Percentiles rank a stretch among this genome's conserved stretches.
Evolutionary conservation across 2,888 invertebrate species (phyloP).

Genomic region (Euzetes globulus): DNA sequence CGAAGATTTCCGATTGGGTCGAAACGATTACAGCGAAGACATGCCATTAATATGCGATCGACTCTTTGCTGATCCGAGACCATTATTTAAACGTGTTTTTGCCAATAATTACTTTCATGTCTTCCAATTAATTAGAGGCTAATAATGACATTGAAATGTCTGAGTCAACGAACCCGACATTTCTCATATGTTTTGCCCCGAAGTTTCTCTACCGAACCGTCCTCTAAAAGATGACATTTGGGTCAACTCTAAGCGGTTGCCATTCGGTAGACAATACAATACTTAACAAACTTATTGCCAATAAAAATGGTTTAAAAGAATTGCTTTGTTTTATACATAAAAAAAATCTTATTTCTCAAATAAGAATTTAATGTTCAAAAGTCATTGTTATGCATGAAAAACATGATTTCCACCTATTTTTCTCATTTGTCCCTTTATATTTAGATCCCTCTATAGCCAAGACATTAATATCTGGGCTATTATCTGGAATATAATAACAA

Average conservation of each 20-base stretch:
- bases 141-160: slow-evolving; percentile 24
- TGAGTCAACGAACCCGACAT: neutral
- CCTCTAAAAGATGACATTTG: slow-evolving; percentile 18
- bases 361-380: neutral
- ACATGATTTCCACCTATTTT: slow-evolving; percentile 23
- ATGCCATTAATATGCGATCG: slow-evolving; percentile 26
- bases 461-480: neutral
- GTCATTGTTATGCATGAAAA: slow-evolving; percentile 24
- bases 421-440: neutral
- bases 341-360: neutral
- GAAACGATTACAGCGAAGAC: slow-evolving; percentile 12
- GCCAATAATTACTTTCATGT: slow-evolving; percentile 26
- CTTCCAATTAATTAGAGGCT: slow-evolving; percentile 9
- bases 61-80: slow-evolving; percentile 26
- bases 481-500: slow-evolving; percentile 8
- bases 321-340: neutral
- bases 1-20: slow-evolving; percentile 20
- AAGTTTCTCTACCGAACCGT: neutral
- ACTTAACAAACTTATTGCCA: neutral
- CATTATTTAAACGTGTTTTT: slow-evolving; percentile 24
- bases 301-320: neutral
- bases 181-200: neutral
- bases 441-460: neutral
- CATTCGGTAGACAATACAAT: neutral
- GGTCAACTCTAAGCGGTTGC: slow-evolving; percentile 3